phyloP scores from a whole-genome alignment of 2,113 vertebrate genomes.

The Tapirus terrestris region DNA sequence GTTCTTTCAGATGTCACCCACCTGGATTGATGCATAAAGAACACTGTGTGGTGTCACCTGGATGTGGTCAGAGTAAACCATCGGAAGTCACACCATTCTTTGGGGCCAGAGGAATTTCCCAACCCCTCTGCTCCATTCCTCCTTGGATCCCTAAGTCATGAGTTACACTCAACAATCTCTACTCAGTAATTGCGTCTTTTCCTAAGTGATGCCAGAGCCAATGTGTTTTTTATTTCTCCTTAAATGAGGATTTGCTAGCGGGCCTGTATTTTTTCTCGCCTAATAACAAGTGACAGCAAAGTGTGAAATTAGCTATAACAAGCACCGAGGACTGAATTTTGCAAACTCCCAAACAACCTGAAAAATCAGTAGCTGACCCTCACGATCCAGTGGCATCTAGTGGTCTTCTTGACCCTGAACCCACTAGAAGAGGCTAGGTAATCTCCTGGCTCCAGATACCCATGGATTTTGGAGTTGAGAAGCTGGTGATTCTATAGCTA shows the following conservation, averaged over 20 bases:
- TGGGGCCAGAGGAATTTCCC: neutral
- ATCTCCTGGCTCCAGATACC: neutral
- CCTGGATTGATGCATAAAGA: slow-evolving; percentile 55
- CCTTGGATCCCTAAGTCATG: neutral
- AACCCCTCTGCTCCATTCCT: neutral
- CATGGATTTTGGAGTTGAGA: neutral
- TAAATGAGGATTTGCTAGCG: slow-evolving; percentile 73
- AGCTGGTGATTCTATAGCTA: neutral
- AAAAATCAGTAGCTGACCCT: slow-evolving; percentile 10
- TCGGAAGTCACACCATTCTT: neutral
- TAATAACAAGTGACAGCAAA: slow-evolving; percentile 74
- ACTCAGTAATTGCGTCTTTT: slow-evolving; percentile 62
- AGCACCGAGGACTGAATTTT: slow-evolving; percentile 33
- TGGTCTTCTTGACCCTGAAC: neutral
- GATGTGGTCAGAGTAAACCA: neutral
- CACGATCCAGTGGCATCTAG: neutral
- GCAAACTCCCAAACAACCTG: slow-evolving; percentile 49
- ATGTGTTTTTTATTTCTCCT: slow-evolving; percentile 58
- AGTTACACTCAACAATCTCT: slow-evolving; percentile 22
- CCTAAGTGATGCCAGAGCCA: slow-evolving; percentile 31
- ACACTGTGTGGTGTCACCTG: neutral
- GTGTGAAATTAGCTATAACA: slow-evolving; percentile 76
- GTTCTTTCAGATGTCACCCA: slow-evolving; percentile 67
- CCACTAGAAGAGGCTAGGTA: neutral
- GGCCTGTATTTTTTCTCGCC: slow-evolving; percentile 68